A percentile compares a stretch with the other conserved stretches of the same genome.
phyloP scores from a whole-genome alignment of 2,888 invertebrate species.

The Thymelicus lineola region DNA sequence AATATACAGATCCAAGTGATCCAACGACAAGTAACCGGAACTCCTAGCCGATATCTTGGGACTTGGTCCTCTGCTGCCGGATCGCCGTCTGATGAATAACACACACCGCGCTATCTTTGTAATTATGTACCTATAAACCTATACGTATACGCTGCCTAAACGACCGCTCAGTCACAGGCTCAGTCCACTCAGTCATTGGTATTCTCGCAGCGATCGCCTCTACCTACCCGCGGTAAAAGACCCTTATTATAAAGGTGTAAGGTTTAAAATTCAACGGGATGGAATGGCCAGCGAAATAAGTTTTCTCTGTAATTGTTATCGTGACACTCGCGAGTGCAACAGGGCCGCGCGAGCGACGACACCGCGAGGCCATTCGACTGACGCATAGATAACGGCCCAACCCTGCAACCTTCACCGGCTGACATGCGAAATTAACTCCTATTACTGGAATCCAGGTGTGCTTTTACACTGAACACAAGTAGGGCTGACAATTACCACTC shows the following conservation, averaged over 20 bases:
- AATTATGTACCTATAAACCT: slow-evolving; percentile 15
- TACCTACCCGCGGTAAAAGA: slow-evolving; percentile 8
- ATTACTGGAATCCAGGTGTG: not conserved
- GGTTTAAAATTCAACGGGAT: slow-evolving; percentile 33
- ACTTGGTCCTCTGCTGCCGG: slow-evolving; percentile 7
- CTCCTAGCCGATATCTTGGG: slow-evolving; percentile 22
- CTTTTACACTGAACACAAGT: not conserved
- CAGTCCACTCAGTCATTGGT: slow-evolving; percentile 46
- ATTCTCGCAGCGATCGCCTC: slow-evolving; percentile 43
- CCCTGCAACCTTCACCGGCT: slow-evolving; percentile 57
- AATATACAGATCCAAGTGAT: not conserved
- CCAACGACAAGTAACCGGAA: slow-evolving; percentile 30
- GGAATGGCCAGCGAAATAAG: slow-evolving; percentile 60
- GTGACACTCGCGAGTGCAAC: slow-evolving; percentile 63
- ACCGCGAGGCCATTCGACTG: slow-evolving; percentile 59
- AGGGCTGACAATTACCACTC: slow-evolving; percentile 43
- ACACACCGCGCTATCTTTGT: slow-evolving; percentile 25
- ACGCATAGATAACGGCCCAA: slow-evolving; percentile 70
- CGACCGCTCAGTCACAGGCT: slow-evolving; percentile 42
- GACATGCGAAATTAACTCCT: slow-evolving; percentile 19
- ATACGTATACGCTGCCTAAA: slow-evolving; percentile 42
- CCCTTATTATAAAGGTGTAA: slow-evolving; percentile 29
- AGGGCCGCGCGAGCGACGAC: slow-evolving; percentile 49
- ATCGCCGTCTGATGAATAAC: slow-evolving; percentile 19
- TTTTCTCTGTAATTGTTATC: slow-evolving; percentile 75